Conservation (phyloP, 2,113 vertebrate species). For the Oreochromis tanganicae region DNA sequence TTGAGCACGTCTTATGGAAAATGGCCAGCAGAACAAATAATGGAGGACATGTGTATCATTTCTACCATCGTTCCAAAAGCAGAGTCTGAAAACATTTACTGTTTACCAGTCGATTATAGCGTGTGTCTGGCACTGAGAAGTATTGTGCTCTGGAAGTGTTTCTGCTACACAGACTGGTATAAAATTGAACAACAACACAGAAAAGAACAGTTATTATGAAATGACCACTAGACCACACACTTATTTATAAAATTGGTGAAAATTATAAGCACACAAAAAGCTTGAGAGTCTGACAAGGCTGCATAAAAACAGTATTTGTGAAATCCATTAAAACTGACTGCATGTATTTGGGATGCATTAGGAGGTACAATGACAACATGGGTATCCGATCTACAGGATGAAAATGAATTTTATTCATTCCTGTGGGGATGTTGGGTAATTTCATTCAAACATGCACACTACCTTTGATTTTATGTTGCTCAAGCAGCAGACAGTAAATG, state of each 20-base stretch:
- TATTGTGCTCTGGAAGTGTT: not conserved
- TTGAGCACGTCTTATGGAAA: not conserved
- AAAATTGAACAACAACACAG: not conserved
- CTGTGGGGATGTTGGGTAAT: not conserved
- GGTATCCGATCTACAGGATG: not conserved
- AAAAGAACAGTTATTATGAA: not conserved
- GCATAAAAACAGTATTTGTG: not conserved
- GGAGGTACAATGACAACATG: not conserved
- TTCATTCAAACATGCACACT: not conserved
- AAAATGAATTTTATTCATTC: not conserved
- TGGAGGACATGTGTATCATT: not conserved
- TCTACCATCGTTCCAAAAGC: not conserved
- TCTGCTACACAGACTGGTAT: not conserved
- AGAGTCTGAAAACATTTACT: not conserved
- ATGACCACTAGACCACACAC: not conserved
- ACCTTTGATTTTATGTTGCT: not conserved
- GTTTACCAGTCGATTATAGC: not conserved
- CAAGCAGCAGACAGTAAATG: not conserved
- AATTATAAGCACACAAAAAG: not conserved
- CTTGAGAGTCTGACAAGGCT: not conserved
- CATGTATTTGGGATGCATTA: not conserved
- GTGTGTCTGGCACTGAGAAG: not conserved
- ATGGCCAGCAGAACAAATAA: not conserved
- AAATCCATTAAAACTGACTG: not conserved
- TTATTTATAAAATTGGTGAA: not conserved